Evolutionary conservation across 2,797 vertebrate species (phyloP).

Genomic region (Micropoecilia bifurca): DNA sequence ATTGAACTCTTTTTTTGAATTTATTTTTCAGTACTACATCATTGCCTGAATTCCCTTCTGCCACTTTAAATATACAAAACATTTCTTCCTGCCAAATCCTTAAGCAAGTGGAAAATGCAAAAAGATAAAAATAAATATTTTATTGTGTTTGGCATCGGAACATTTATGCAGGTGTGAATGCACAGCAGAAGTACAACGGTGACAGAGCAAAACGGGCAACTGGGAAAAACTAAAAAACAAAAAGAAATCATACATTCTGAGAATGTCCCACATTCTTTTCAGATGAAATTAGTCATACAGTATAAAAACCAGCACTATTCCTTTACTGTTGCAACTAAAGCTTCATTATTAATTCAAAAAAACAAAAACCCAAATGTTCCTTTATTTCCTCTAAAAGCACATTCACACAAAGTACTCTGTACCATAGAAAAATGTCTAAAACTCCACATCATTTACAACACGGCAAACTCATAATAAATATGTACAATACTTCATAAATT

Average conservation of each 20-base stretch:
- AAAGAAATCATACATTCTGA: neutral
- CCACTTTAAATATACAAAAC: neutral
- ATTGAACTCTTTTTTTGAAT: neutral
- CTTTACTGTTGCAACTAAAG: slow-evolving; percentile 26
- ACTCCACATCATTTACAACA: slow-evolving; percentile 77
- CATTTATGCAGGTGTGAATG: neutral
- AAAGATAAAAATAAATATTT: no score
- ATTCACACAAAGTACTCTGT: slow-evolving; percentile 61
- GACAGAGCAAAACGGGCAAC: neutral
- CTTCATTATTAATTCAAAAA: slow-evolving; percentile 76
- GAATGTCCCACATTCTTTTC: neutral
- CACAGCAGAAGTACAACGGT: neutral
- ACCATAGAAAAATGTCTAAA: slow-evolving; percentile 78
- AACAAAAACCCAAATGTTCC: slow-evolving; percentile 63
- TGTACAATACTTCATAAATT: slow-evolving; percentile 82
- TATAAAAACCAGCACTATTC: neutral
- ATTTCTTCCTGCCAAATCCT: neutral
- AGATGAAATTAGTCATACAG: neutral
- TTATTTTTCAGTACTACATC: neutral
- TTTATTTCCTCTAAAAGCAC: slow-evolving; percentile 71
- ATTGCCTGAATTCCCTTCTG: neutral
- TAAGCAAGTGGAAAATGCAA: neutral
- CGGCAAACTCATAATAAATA: slow-evolving; percentile 81
- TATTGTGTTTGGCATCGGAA: neutral
- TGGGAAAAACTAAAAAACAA: neutral